Base-by-base conservation (phyloP, 2,888 invertebrate genomes). In the Hypsopygia costalis region DNA sequence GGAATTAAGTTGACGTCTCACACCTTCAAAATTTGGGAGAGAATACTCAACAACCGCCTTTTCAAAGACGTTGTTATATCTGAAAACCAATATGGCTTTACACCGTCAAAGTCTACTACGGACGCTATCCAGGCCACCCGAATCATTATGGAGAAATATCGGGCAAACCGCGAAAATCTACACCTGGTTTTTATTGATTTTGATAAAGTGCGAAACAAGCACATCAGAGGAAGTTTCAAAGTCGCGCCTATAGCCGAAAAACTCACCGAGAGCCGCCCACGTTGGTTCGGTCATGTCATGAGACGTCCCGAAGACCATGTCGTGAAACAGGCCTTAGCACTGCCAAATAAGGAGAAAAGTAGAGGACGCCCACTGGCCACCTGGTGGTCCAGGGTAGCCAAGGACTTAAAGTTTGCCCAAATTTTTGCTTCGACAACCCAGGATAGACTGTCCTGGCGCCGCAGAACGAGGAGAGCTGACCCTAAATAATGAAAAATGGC, bases 121-220 rank as follows among this genome's bases (percentile, higher is more conserved):
- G 44, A 46, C 11, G 41, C 44, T 1, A 41, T 44, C 7, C 41
- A 47, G 34, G 34, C 43, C 5, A 16, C 39, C 3, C 16, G 45
- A 20, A 41, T 45, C 5, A 9, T 51, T 5, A 34, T 46, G 36
- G 47, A 46, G 16, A 48, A 47, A 27, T 11, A 34, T 28, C 30
- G 41, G 11, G 30, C 25, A 7, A 41, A 39, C n/a, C 34, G 37
- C 6, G 36, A 42, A 33, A 33, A 51, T 10, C 22, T 46, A 36
- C 47, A 47, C 20, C 25, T 49, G 6, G 36, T 34, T 6, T 48
- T 48, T 29, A 43, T 47, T 6, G 47, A 44, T 34, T 30, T 47
- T 6, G 25, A 25, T 25, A 25, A 25, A 25, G 25, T 25, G 25
- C 25, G 25, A 25, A 25, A 25, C 25, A n/a, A 25, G 25, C 25